Evolutionary conservation across 2,113 vertebrate species (phyloP), one percentile per base, ranked within the genome.

Genomic region (Channa argus): DNA sequence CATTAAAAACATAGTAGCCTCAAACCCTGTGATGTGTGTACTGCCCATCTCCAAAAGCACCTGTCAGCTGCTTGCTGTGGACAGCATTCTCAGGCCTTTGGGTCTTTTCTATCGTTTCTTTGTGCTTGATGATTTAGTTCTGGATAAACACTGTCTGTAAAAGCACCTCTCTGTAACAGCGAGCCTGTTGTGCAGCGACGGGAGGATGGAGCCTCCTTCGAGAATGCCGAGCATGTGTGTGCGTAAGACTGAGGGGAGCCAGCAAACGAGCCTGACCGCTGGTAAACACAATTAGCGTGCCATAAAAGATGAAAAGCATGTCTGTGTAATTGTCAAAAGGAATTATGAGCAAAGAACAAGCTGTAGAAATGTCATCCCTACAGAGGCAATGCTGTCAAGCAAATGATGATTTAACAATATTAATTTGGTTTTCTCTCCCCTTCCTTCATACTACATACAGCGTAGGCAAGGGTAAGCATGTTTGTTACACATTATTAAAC

Each of bases 401-500:
- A 60, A 82, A 83, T 63, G 68, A 45, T 11, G 34, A 34, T 75
- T 77, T 47, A 58, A 76, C 61, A 80, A 54, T 33, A 44, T 34
- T 64, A 33, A n/a, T 51, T 3, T 14, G 0, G 9, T 77, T 78
- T 52, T 74, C 45, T 46, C 50, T 39, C 58, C 49, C 34, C 37
- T 67, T 69, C 36, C 0, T 62, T 63, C 64, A 76, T 81, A 61
- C 34, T 62, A 54, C 84, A 74, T 84, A 81, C 81, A 84, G 74
- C 52, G 69, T 56, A 61, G 24, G 79, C 58, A 64, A 14, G 68
- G 54, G 71, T 83, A 84, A 85, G 82, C 86, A 45, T 68, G 78
- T 86, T 86, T 71, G 88, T 65, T 82, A 60, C 72, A 66, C 88
- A 79, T 90, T 87, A 91, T 92, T 89, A 88, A 56, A 56, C 41